Evolutionary conservation across 2,113 vertebrate genomes (phyloP).

Genomic region (Salvelinus fontinalis): DNA sequence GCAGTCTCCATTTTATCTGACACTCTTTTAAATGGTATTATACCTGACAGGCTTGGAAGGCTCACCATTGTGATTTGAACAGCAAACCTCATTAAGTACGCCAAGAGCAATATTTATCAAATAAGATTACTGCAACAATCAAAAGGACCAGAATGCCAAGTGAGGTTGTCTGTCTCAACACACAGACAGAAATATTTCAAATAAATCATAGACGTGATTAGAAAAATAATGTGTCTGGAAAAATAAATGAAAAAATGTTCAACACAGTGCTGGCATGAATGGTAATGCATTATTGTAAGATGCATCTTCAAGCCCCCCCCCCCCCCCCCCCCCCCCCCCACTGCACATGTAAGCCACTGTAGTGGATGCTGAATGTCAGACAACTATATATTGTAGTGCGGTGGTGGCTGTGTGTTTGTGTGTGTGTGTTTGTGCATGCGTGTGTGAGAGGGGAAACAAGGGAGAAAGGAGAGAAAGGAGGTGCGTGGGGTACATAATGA

Average conservation of each 20-base stretch:
- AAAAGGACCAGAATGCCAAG: slow-evolving; percentile 44
- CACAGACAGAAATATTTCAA: slow-evolving; percentile 37
- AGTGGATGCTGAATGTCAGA: no score
- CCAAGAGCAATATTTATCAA: slow-evolving; percentile 68
- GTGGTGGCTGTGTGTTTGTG: not conserved
- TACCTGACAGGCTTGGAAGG: no score
- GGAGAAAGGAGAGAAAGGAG: not conserved
- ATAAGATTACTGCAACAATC: slow-evolving; percentile 61
- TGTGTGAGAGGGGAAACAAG: slow-evolving; percentile 6
- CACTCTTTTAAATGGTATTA: slow-evolving; percentile 5
- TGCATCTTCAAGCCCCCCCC: slow-evolving; percentile 30
- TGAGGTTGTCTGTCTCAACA: slow-evolving; percentile 24
- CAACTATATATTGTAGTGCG: no score
- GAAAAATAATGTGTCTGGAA: no score
- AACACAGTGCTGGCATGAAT: slow-evolving; percentile 51
- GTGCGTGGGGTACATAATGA: slow-evolving; percentile 79
- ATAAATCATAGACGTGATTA: slow-evolving; percentile 3
- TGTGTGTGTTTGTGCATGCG: not conserved
- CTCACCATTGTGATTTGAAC: slow-evolving; percentile 62
- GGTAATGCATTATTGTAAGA: slow-evolving; percentile 48
- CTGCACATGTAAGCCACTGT: not conserved
- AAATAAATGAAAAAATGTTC: slow-evolving; percentile 31
- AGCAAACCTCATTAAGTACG: slow-evolving; percentile 66
- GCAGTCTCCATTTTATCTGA: not conserved
- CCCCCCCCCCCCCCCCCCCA: not conserved